Conservation (phyloP, 2,888 invertebrate genomes). For the Ceraclea dissimilis region DNA sequence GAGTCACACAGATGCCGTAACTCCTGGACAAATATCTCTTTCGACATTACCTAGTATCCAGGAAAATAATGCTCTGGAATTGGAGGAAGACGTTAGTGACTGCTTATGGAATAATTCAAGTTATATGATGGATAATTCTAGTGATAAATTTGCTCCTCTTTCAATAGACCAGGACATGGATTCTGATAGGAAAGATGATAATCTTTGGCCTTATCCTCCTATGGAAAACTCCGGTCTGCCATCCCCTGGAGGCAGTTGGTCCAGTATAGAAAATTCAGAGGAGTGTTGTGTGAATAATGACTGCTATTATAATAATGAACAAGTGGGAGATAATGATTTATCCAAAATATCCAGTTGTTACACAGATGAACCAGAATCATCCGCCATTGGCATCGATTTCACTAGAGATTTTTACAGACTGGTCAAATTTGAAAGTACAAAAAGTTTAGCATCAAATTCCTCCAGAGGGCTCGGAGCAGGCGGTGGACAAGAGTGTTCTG, state of each 20-base stretch:
- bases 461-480: slow-evolving; percentile 54
- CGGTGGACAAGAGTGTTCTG: slow-evolving; percentile 44
- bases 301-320: slow-evolving; percentile 33
- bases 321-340: slow-evolving; percentile 47
- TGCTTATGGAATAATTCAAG: slow-evolving; percentile 70
- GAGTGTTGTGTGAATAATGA: slow-evolving; percentile 24
- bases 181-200: slow-evolving; percentile 44
- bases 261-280: slow-evolving; percentile 42
- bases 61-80: slow-evolving; percentile 63
- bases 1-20: slow-evolving; percentile 46
- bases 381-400: slow-evolving; percentile 64
- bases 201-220: slow-evolving; percentile 59
- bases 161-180: slow-evolving; percentile 44
- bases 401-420: slow-evolving; percentile 73
- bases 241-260: slow-evolving; percentile 57
- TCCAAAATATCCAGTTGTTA: slow-evolving; percentile 63
- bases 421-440: slow-evolving; percentile 74
- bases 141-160: slow-evolving; percentile 53
- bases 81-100: slow-evolving; percentile 67
- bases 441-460: slow-evolving; percentile 68
- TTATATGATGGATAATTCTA: slow-evolving; percentile 59
- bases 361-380: slow-evolving; percentile 58
- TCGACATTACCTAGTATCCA: slow-evolving; percentile 65
- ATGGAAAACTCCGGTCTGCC: slow-evolving; percentile 37
- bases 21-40: slow-evolving; percentile 56